Evolutionary conservation across 2,797 vertebrate species (phyloP), one percentile per base, ranked within the genome.

Genomic region (Acanthis flammea): DNA sequence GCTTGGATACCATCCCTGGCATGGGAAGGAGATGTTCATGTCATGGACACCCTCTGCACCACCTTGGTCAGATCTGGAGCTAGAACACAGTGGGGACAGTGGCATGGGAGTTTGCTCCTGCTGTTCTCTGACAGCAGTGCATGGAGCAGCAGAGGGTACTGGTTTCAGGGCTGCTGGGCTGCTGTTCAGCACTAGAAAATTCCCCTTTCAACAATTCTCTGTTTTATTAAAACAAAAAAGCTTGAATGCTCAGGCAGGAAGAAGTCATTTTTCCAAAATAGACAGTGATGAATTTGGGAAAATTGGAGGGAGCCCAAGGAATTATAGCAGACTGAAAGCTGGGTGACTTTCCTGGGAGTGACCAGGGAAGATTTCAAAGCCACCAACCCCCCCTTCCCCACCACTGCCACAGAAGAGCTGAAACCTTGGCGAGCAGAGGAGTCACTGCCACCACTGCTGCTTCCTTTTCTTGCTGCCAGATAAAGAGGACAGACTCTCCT

Each of bases 401-500:
- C 44, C 44, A 33, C 74, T 81, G 87, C 94, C 17, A 22, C 62
- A 60, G 54, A 66, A 93, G 74, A 91, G 60, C 14, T 4, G 76
- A 90, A 95, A 85, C 55, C 84, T 92, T 93, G 92, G 94, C 37
- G 7, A 58, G 81, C 93, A 95, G 90, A 71, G 35, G 53, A 94
- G 70, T 53, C 6, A 16, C 92, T 77, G 86, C 93, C 88, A 95
- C 81, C 25, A 9, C 75, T 12, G 12, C 95, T 83, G 94, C 90
- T 95, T 97, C 77, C 94, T 94, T 95, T 94, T 86, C 95, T 94
- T 95, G 68, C 96, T 94, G 89, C 71, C 90, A 90, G 95, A 97
- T 96, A 96, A 97, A 97, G 90, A 95, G 90, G 95, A 93, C 87
- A 90, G 94, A 55, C 94, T 96, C 97, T 97, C 97, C 96, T 96